Base-by-base conservation (phyloP, 2,113 vertebrate species). In the Sylvietta virens region DNA sequence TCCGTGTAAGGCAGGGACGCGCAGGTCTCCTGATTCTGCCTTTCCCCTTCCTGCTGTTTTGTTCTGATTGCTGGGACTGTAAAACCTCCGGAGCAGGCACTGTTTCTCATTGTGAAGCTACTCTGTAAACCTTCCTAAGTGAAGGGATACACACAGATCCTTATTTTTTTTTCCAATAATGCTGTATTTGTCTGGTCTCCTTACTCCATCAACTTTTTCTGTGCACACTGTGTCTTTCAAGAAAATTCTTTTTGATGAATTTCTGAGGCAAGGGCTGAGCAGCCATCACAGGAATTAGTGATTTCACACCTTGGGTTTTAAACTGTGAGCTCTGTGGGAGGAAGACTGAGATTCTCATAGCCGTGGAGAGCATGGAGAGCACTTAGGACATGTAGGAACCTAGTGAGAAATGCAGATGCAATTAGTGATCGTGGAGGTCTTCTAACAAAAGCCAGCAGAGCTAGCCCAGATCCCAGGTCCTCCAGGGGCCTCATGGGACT, bases 1-100 rank as follows among this genome's bases (percentile, higher is more conserved):
- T 88, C 50, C 12, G 33, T 51, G 77, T 33, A 86, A 58, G 3
- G 0, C 31, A 47, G 87, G 22, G 62, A 76, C 37, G 47, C 58
- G 6, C 47, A 27, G 60, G 31, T 79, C 79, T 83, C 50, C 74
- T 70, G 40, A 74, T 48, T 67, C 79, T 93, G 88, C 67, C 60
- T 57, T 77, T 82, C 31, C 56, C 48, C 33, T 74, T 95, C 77
- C 79, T 86, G 51, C 61, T 67, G 7, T 88, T 90, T 83, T n/a
- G 5, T 61, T 56, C 56, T 73, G 33, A 35, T 73, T 7, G 2
- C 70, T 60, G 81, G 30, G 19, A 67, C 33, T 58, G 15, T 78
- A 69, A 73, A 82, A 62, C 20, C 47, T 78, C 56, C 3, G 7
- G 39, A 83, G 72, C 39, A 78, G 28, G 60, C 30, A 22, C 61